Conservation (phyloP, 2,888 invertebrate species). For the Suillia variegata region DNA sequence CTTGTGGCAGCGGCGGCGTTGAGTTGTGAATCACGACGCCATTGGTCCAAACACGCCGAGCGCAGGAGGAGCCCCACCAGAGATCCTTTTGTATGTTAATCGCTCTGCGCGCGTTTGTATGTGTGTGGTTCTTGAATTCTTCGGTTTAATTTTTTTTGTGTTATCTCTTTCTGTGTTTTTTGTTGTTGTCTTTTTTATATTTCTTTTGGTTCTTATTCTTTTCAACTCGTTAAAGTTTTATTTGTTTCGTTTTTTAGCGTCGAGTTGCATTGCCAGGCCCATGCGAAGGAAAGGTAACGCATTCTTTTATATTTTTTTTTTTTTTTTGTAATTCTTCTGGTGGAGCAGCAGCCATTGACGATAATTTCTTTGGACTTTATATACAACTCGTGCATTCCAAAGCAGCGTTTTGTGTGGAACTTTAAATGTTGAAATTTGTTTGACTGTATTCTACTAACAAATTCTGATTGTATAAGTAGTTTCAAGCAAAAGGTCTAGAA, state of each 20-base stretch:
- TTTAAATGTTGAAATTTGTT: too few species aligned
- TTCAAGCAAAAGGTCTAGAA: too few species aligned
- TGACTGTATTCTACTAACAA: too few species aligned
- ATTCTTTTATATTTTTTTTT: neutral
- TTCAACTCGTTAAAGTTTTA: neutral
- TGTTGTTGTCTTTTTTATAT: too few species aligned
- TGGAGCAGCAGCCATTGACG: neutral
- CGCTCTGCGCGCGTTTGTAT: slow-evolving; percentile 29
- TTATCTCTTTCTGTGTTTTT: slow-evolving; percentile 36
- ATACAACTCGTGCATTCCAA: too few species aligned
- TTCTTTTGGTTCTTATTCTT: slow-evolving; percentile 8
- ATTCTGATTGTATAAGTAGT: too few species aligned
- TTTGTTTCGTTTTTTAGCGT: neutral
- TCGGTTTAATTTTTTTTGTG: slow-evolving; percentile 20
- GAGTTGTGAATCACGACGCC: neutral
- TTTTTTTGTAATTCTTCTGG: neutral
- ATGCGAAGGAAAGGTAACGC: slow-evolving; percentile 2
- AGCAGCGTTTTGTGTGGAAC: too few species aligned
- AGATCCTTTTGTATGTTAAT: slow-evolving; percentile 58
- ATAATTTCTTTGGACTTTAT: neutral
- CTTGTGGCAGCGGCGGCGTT: neutral
- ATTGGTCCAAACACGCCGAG: neutral
- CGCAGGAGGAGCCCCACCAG: slow-evolving; percentile 9
- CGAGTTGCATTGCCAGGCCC: neutral
- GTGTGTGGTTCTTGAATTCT: slow-evolving; percentile 6